phyloP scores from a whole-genome alignment of 1,140 invertebrate species.

The Neelides sp. region DNA sequence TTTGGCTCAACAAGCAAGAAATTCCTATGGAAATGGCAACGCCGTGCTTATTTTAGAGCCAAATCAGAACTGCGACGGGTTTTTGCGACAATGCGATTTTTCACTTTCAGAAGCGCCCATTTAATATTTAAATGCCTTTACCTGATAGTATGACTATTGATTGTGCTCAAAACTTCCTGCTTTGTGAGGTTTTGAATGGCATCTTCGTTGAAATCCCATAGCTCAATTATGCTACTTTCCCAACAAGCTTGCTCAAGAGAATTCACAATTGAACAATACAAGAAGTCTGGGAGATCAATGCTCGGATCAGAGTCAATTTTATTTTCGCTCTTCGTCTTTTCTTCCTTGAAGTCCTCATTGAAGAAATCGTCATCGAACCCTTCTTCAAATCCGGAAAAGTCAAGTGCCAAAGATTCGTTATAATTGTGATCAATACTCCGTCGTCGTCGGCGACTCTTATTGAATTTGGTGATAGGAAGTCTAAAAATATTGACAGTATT shows the following conservation, averaged over 20 bases:
- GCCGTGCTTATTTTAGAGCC: too few relatives aligned
- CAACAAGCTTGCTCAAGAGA: slow-evolving; percentile 47
- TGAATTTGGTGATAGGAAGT: slow-evolving; percentile 11
- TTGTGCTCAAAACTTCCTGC: slow-evolving; percentile 46
- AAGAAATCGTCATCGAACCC: slow-evolving; percentile 15
- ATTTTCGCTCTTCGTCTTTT: not conserved
- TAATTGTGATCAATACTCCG: too few relatives aligned
- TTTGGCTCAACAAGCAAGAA: not conserved
- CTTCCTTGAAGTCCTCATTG: slow-evolving; percentile 8
- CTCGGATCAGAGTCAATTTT: slow-evolving; percentile 38
- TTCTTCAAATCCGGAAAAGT: slow-evolving; percentile 13
- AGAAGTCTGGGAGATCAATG: slow-evolving; percentile 39
- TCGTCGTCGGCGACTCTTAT: slow-evolving; percentile 3
- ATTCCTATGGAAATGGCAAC: too few relatives aligned
- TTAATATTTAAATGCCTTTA: slow-evolving; percentile 23
- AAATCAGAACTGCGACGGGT: not conserved
- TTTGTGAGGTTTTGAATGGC: slow-evolving; percentile 44
- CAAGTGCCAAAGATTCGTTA: too few relatives aligned
- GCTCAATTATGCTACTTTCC: slow-evolving; percentile 50
- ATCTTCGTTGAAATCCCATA: slow-evolving; percentile 51
- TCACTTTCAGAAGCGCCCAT: slow-evolving; percentile 17
- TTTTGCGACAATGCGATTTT: not conserved
- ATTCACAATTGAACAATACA: slow-evolving; percentile 47
- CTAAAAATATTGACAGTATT: slow-evolving; percentile 4
- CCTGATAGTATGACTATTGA: slow-evolving; percentile 45